A percentile compares a stretch with the other conserved stretches of the same genome.
Conservation (phyloP, 2,888 invertebrate genomes). For the Pristionchus arcanus region DNA sequence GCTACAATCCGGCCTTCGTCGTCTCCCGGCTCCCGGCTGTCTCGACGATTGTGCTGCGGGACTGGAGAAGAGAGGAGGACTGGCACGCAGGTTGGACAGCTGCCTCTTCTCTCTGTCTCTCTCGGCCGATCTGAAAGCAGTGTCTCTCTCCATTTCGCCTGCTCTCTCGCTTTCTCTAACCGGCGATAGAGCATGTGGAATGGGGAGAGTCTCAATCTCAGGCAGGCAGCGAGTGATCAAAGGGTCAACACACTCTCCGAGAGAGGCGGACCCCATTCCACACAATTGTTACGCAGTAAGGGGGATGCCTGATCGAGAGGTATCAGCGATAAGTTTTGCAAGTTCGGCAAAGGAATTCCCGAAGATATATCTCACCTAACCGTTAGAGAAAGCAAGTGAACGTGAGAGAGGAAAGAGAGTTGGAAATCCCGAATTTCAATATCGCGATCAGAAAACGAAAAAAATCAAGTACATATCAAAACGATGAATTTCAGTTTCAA, state of each 20-base stretch:
- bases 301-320: not conserved
- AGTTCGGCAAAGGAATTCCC: too few species aligned
- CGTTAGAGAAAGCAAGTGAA: too few species aligned
- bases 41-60: not conserved
- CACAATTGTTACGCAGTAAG: not conserved
- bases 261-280: not conserved
- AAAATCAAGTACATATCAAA: too few species aligned
- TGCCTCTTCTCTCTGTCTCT: not conserved
- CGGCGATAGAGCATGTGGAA: not conserved
- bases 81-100: not conserved
- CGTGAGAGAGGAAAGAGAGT: too few species aligned
- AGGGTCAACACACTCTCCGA: conserved; percentile 5
- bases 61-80: not conserved
- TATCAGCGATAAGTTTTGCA: not conserved
- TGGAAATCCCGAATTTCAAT: too few species aligned
- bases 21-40: not conserved
- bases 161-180: not conserved
- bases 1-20: not conserved
- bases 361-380: too few species aligned
- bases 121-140: not conserved
- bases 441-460: too few species aligned
- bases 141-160: not conserved
- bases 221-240: conserved; percentile 5
- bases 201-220: not conserved
- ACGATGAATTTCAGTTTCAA: too few species aligned